Evolutionary conservation across 2,797 vertebrate species (phyloP), one percentile per base, ranked within the genome.

Genomic region (Tympanoctomys barrerae): DNA sequence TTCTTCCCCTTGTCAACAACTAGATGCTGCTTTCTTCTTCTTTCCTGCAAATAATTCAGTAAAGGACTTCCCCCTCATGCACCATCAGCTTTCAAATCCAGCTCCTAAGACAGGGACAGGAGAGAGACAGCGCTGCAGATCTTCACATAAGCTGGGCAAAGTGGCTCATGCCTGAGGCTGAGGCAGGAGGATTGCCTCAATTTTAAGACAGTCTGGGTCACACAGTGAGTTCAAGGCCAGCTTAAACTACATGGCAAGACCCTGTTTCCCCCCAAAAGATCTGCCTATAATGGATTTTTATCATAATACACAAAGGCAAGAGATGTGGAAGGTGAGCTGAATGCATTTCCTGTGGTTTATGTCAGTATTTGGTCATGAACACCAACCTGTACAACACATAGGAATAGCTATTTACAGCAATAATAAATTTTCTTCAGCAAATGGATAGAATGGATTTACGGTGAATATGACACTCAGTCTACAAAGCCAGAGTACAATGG

Each of bases 11-110:
- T 18, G 42, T 24, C 24, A 77, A 78, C 89, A 88, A 90, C 21
- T 77, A 66, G 85, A 18, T 71, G 5, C 16, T 46, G 46, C 36
- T 16, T 75, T 59, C 22, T 87, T 94, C 49, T 90, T 64, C 81
- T 81, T 73, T 22, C 59, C 66, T 88, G 66, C 49, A 90, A 94
- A 86, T 5, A 77, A 79, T 13, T 90, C 66, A 82, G 66, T 73
- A 80, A 61, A 52, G 70, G 46, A 66, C 57, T 94, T 87, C 13
- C 19, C 8, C 9, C 21, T 42, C 64, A 54, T 4, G 8, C 42
- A 7, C 26, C 54, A n/a, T 36, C 66, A 70, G 66, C 33, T 36
- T 68, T 13, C 28, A 83, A 33, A 16, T 16, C 42, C 21, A 66
- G 31, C 39, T 54, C 33, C 83, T 57, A 90, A 90, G 52, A 28